Conservation (phyloP, 2,888 invertebrate species). For the Venusia cambrica region DNA sequence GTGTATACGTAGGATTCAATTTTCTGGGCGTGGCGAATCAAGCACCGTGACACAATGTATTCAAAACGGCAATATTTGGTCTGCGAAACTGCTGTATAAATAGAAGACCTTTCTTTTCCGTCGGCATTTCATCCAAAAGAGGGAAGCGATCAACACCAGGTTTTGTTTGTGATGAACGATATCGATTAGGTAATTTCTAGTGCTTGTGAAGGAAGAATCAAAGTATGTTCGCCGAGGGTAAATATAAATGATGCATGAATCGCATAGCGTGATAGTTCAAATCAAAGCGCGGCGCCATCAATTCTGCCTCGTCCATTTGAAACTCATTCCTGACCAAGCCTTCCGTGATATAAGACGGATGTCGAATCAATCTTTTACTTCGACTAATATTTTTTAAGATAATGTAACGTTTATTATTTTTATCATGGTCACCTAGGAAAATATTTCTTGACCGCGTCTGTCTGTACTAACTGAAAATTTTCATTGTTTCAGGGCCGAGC, state of each 20-base stretch:
- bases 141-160: conserved; percentile 52
- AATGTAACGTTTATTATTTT: conserved; percentile 13
- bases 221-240: conserved; percentile 80
- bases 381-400: conserved; percentile 5
- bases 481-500: conserved; percentile 78
- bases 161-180: conserved; percentile 38
- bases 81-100: conserved; percentile 72
- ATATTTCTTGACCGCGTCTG: not conserved
- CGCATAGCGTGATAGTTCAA: conserved; percentile 83
- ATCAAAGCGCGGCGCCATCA: conserved; percentile 69
- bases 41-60: conserved; percentile 78
- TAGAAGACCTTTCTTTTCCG: conserved; percentile 58
- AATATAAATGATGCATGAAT: conserved; percentile 81
- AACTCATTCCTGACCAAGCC: conserved; percentile 51
- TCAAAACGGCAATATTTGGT: conserved; percentile 76
- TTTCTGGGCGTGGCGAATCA: conserved; percentile 80
- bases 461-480: conserved; percentile 21
- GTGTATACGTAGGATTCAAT: conserved; percentile 77
- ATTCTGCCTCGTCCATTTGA: conserved; percentile 48
- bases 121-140: conserved; percentile 56
- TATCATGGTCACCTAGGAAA: too few species aligned
- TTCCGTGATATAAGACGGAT: conserved; percentile 36
- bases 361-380: conserved; percentile 16
- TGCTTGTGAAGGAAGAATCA: conserved; percentile 70
- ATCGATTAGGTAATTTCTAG: conserved; percentile 69